Conservation (phyloP, 2,113 vertebrate species). For the Indicator indicator region DNA sequence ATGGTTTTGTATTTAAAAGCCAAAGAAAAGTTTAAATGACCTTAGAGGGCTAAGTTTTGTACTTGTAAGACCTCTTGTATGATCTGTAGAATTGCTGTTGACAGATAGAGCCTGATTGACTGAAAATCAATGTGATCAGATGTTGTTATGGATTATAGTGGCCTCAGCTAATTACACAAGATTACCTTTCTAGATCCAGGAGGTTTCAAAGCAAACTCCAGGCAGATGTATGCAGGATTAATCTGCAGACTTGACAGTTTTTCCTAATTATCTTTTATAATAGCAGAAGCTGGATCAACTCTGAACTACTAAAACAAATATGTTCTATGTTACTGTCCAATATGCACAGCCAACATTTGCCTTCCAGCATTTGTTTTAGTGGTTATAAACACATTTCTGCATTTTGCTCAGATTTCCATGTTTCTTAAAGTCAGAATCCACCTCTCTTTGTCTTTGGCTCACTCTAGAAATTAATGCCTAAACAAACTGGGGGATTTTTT, state of each 20-base stretch:
- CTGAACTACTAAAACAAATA: conserved; percentile 59
- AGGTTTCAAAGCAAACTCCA: conserved; percentile 73
- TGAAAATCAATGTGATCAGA: conserved; percentile 82
- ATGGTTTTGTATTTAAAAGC: conserved; percentile 52
- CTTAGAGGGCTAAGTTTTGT: conserved; percentile 57
- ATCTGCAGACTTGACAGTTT: conserved; percentile 78
- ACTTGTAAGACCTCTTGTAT: conserved; percentile 58
- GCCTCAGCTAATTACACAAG: conserved; percentile 81
- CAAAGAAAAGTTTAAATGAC: conserved; percentile 73
- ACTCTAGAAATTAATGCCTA: background rate
- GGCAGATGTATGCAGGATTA: conserved; percentile 76
- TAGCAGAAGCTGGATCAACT: conserved; percentile 58
- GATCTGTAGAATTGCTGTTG: conserved; percentile 65
- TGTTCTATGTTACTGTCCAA: conserved; percentile 26
- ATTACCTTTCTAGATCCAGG: conserved; percentile 78
- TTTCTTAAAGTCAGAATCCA: background rate
- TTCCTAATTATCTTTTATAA: conserved; percentile 76
- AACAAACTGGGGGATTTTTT: background rate
- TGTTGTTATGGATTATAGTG: conserved; percentile 82
- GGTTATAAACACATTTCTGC: background rate
- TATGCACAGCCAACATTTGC: background rate
- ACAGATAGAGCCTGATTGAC: conserved; percentile 78
- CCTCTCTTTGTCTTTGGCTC: background rate
- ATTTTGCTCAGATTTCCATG: background rate
- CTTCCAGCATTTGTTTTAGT: background rate